Percentiles rank a stretch among this genome's conserved stretches.
Conservation (phyloP, 2,888 invertebrate genomes). For the Timema podura region DNA sequence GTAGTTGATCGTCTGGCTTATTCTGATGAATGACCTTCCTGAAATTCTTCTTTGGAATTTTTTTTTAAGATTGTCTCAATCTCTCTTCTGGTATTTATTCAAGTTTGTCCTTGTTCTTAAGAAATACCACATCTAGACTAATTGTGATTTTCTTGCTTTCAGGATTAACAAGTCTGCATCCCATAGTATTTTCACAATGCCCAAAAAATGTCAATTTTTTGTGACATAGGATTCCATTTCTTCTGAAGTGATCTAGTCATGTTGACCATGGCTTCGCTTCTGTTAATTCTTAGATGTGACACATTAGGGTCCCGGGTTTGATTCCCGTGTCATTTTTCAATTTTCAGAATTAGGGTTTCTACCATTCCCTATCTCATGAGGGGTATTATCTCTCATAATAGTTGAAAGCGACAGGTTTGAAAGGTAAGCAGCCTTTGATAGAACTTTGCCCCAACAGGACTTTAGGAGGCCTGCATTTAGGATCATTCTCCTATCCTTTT, state of each 20-base stretch:
- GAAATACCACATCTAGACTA: not conserved
- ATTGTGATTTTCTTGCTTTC: not conserved
- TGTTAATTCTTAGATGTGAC: not conserved
- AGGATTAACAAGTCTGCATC: not conserved
- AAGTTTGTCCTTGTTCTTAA: no score
- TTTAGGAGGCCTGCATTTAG: conserved; percentile 1
- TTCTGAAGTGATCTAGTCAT: not conserved
- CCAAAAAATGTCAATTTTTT: not conserved
- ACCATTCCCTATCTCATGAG: not conserved
- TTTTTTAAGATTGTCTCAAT: no score
- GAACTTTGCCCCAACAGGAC: not conserved
- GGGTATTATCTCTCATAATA: not conserved
- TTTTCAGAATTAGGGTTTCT: no score
- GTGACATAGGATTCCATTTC: not conserved
- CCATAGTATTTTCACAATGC: not conserved
- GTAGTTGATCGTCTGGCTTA: no score
- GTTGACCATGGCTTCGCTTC: conserved; percentile 4
- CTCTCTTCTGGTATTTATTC: no score
- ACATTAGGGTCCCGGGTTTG: no score
- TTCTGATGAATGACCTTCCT: no score
- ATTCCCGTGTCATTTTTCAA: no score
- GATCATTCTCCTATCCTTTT: not conserved
- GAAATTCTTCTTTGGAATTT: no score
- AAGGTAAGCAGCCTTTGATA: not conserved
- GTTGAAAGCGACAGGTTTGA: not conserved